These are phyloP conservation scores for Urocitellus parryii DNA, from an alignment of 2,113 vertebrate species.

Conservation along the genomic window DNA sequence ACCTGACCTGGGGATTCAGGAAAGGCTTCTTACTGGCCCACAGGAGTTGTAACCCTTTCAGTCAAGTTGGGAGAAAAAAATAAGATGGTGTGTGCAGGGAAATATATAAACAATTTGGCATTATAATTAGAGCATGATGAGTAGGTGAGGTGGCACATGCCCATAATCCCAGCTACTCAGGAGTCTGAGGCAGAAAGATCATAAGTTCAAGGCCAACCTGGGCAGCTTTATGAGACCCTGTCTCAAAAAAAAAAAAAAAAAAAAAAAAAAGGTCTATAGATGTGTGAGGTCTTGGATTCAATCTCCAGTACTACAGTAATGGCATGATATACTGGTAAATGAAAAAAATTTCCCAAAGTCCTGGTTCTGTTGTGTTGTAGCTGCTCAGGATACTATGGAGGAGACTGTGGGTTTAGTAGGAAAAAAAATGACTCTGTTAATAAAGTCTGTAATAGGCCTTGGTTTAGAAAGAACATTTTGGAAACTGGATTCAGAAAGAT, in stretches of 20 bases:
- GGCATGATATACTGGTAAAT: not conserved
- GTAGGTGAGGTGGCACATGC: no score
- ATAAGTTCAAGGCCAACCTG: not conserved
- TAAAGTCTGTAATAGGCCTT: not conserved
- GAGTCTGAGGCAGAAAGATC: not conserved
- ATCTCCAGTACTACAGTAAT: no score
- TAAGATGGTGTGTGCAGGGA: not conserved
- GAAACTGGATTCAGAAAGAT: not conserved
- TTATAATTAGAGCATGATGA: constrained; percentile 32
- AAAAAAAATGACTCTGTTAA: not conserved
- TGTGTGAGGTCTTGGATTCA: no score
- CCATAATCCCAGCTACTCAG: not conserved
- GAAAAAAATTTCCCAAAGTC: constrained; percentile 25
- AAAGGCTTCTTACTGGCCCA: not conserved
- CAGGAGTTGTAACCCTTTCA: not conserved
- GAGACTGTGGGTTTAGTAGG: not conserved
- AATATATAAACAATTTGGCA: constrained; percentile 24
- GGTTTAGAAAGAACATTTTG: constrained; percentile 42
- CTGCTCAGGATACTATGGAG: not conserved
- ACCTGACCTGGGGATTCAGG: not conserved
- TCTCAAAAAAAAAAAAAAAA: no score
- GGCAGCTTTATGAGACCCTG: not conserved
- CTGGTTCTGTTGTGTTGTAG: not conserved
- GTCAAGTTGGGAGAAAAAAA: not conserved
- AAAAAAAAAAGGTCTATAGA: no score